These are phyloP conservation scores for Denticeps clupeoides DNA, from an alignment of 2,797 vertebrate species.

Conservation along the genomic window DNA sequence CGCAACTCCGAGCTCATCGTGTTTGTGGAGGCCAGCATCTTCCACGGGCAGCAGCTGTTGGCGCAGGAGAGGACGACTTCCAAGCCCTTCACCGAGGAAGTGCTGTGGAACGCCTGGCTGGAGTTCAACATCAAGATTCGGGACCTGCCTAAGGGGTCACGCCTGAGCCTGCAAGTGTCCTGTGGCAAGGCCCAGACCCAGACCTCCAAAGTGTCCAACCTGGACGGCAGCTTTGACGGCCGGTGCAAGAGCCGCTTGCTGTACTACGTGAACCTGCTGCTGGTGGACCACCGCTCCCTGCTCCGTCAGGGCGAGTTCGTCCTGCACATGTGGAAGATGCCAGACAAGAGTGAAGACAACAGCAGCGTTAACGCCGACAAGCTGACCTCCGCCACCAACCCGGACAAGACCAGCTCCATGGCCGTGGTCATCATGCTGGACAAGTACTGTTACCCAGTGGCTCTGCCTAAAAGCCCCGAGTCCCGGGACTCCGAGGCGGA, in stretches of 20 bases:
- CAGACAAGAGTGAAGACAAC: conserved; percentile 86
- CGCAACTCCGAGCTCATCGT: conserved; percentile 80
- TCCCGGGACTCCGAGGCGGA: conserved; percentile 48
- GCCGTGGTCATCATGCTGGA: conserved; percentile 84
- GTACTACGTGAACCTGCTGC: conserved; percentile 90
- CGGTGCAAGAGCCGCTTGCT: conserved; percentile 80
- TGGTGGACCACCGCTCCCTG: conserved; percentile 90
- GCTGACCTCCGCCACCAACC: conserved; percentile 94
- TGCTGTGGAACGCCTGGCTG: conserved; percentile 92
- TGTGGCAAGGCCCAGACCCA: conserved; percentile 72
- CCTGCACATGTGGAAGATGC: conserved; percentile 97
- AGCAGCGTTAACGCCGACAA: conserved; percentile 94
- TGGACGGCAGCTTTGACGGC: conserved; percentile 63
- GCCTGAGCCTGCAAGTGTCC: conserved; percentile 85
- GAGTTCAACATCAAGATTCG: conserved; percentile 92
- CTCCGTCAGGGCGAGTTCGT: conserved; percentile 89
- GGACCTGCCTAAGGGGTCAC: conserved; percentile 88
- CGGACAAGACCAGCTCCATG: conserved; percentile 88
- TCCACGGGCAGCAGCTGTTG: conserved; percentile 88
- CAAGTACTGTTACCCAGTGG: conserved; percentile 91
- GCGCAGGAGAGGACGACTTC: conserved; percentile 80
- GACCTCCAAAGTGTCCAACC: conserved; percentile 54
- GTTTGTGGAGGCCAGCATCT: conserved; percentile 91
- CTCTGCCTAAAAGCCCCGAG: conserved; percentile 80
- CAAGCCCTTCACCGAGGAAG: conserved; percentile 86